A percentile compares a stretch with the other conserved stretches of the same genome.
phyloP scores from a whole-genome alignment of 2,888 invertebrate species.

The Euclidia mi region DNA sequence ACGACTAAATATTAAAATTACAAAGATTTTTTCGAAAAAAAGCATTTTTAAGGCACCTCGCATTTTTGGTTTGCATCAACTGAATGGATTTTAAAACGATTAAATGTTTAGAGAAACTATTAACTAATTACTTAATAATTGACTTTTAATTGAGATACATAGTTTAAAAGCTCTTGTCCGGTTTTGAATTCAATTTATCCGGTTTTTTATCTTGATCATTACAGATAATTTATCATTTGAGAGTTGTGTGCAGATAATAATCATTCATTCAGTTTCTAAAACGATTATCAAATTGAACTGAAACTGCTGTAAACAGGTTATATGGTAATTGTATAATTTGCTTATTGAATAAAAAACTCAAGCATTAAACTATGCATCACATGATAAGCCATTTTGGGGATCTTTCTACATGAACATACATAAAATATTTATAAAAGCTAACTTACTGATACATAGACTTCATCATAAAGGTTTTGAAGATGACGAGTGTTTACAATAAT shows the following conservation, averaged over 20 bases:
- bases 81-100: conserved; percentile 49
- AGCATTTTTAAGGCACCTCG: conserved; percentile 82
- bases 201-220: conserved; percentile 2
- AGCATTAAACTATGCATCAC: conserved; percentile 19
- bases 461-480: too few species aligned
- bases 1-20: conserved; percentile 52
- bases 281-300: background rate
- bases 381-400: conserved; percentile 28
- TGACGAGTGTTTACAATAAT: too few species aligned
- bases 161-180: conserved; percentile 21
- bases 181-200: conserved; percentile 11
- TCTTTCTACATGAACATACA: conserved; percentile 22
- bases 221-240: background rate
- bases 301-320: too few species aligned
- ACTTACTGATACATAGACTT: background rate
- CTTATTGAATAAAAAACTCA: too few species aligned
- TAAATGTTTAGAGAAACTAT: conserved; percentile 47
- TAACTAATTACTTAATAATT: conserved; percentile 42
- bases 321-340: too few species aligned
- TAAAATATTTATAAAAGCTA: background rate
- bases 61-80: conserved; percentile 78
- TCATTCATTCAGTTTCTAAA: conserved; percentile 1
- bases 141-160: conserved; percentile 34
- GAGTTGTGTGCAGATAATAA: too few species aligned
- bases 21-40: conserved; percentile 53